phyloP scores from a whole-genome alignment of 2,797 vertebrate genomes.

The Oryzias dopingdopingensis region DNA sequence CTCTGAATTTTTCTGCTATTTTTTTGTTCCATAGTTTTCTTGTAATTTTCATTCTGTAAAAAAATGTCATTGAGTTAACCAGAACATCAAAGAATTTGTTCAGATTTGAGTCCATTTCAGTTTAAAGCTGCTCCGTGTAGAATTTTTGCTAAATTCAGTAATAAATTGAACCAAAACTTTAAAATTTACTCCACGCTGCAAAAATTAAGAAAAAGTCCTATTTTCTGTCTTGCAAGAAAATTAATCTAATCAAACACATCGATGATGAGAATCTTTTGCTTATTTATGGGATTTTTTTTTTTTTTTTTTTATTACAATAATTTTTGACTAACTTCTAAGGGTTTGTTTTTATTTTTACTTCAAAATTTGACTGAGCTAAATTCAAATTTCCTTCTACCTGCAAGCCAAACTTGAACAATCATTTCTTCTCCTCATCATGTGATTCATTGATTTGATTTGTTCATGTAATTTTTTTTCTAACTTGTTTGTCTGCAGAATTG shows the following conservation, averaged over 20 bases:
- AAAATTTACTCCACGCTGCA: too few relatives aligned
- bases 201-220: too few relatives aligned
- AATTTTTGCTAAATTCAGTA: neutral
- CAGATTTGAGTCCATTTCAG: constrained; percentile 44
- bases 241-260: too few relatives aligned
- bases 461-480: constrained; percentile 6
- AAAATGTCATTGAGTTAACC: neutral
- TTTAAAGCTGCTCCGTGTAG: constrained; percentile 60
- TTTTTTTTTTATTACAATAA: too few relatives aligned
- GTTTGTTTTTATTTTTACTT: too few relatives aligned
- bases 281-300: too few relatives aligned
- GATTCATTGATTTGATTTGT: constrained; percentile 51
- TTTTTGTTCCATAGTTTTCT: neutral
- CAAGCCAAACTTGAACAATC: constrained; percentile 57
- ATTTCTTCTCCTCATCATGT: constrained; percentile 42
- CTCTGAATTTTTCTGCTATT: neutral
- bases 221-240: too few relatives aligned
- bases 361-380: neutral
- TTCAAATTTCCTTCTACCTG: constrained; percentile 12
- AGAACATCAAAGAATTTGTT: constrained; percentile 6
- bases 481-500: constrained; percentile 53
- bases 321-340: too few relatives aligned
- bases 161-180: too few relatives aligned
- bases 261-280: too few relatives aligned
- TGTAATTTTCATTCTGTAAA: constrained; percentile 48